These are phyloP conservation scores for Xerus inauris DNA, from an alignment of 2,113 vertebrate species.

Conservation along the genomic window DNA sequence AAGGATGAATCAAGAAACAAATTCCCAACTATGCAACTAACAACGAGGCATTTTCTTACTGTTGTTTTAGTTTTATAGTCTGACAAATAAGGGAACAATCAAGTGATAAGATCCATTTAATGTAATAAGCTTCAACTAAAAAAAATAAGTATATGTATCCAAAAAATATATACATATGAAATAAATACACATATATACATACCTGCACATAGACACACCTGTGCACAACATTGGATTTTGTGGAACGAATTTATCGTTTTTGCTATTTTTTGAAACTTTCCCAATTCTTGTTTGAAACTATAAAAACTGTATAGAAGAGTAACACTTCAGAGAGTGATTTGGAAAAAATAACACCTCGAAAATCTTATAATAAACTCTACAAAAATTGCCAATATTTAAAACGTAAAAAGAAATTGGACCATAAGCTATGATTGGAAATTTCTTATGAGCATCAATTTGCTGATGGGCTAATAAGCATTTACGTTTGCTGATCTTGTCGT, in stretches of 20 bases:
- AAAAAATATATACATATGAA: background rate
- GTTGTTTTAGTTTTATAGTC: background rate
- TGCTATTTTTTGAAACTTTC: background rate
- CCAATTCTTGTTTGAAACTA: conserved; percentile 18
- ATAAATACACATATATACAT: accelerated
- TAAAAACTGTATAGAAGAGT: background rate
- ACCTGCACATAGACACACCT: background rate
- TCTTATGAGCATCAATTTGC: conserved; percentile 44
- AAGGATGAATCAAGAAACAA: background rate
- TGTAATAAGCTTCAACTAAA: background rate
- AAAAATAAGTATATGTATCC: background rate
- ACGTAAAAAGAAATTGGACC: conserved; percentile 24
- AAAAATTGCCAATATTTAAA: background rate
- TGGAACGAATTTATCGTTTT: background rate
- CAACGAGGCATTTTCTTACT: background rate
- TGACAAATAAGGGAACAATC: background rate
- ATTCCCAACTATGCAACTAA: background rate
- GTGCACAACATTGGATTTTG: background rate
- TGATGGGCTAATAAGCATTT: conserved; percentile 53
- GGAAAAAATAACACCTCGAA: background rate
- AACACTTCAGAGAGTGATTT: background rate
- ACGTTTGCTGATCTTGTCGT: conserved; percentile 26
- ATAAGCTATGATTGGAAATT: background rate
- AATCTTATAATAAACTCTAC: background rate
- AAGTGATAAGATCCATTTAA: background rate